These are phyloP conservation scores for Melinopterus prodromus DNA, from an alignment of 2,888 invertebrate species.

Conservation along the genomic window DNA sequence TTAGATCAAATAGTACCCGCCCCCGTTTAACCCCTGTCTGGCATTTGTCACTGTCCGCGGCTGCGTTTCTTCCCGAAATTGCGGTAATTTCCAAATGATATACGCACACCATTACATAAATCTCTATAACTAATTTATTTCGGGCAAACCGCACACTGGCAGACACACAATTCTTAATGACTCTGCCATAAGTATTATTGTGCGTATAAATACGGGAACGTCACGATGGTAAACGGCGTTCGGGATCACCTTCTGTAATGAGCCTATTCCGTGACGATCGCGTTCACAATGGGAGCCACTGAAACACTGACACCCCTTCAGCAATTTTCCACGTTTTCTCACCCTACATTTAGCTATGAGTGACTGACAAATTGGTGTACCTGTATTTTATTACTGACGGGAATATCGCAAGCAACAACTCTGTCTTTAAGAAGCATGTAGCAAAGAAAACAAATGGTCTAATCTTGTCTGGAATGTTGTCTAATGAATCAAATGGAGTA, in stretches of 20 bases:
- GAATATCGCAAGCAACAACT: neutral
- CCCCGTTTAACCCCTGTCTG: slow-evolving; percentile 56
- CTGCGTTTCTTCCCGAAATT: slow-evolving; percentile 55
- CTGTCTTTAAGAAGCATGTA: neutral
- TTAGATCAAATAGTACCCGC: neutral
- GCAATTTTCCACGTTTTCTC: neutral
- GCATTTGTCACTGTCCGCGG: slow-evolving; percentile 58
- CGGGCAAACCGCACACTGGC: slow-evolving; percentile 47
- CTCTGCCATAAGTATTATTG: slow-evolving; percentile 65
- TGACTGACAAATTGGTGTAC: slow-evolving; percentile 4
- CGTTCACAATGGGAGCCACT: slow-evolving; percentile 43
- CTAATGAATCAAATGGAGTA: too few relatives aligned
- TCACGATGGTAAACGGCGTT: slow-evolving; percentile 66
- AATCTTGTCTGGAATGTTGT: too few relatives aligned
- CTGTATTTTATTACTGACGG: neutral
- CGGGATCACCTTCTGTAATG: slow-evolving; percentile 53
- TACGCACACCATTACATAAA: slow-evolving; percentile 60
- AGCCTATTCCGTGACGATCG: slow-evolving; percentile 53
- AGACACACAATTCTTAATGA: slow-evolving; percentile 49
- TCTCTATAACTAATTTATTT: slow-evolving; percentile 59
- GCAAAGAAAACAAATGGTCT: neutral
- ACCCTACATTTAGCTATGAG: neutral
- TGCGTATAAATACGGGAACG: slow-evolving; percentile 73
- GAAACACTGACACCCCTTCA: slow-evolving; percentile 36
- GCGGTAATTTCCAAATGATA: slow-evolving; percentile 59